A percentile compares a stretch with the other conserved stretches of the same genome.
Conservation (phyloP, 2,797 vertebrate species). For the Semaprochilodus insignis region DNA sequence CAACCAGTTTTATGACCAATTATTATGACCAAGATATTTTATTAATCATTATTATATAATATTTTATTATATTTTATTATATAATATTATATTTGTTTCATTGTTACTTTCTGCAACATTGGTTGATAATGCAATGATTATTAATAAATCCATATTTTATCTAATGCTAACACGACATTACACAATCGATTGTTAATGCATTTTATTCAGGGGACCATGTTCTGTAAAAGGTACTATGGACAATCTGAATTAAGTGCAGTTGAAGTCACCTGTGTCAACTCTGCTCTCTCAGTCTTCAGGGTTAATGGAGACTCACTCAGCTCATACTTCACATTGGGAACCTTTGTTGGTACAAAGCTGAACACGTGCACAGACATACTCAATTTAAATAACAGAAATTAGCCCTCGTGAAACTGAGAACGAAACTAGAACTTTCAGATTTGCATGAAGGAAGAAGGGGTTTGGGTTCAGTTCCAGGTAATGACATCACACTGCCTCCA, state of each 20-base stretch:
- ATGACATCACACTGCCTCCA: not conserved
- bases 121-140: no score
- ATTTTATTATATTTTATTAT: no score
- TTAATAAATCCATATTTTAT: no score
- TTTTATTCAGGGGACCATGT: not conserved
- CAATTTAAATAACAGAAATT: conserved; percentile 51
- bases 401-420: conserved; percentile 37
- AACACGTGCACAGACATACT: conserved; percentile 40
- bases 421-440: conserved; percentile 12
- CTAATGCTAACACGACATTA: no score
- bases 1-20: not conserved
- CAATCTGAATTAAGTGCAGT: not conserved
- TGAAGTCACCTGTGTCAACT: conserved; percentile 56
- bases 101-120: no score
- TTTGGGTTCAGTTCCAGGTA: not conserved
- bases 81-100: no score
- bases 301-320: conserved; percentile 65
- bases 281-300: conserved; percentile 39
- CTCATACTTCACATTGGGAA: conserved; percentile 79
- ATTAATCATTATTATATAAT: no score
- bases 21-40: no score
- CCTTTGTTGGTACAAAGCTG: conserved; percentile 80
- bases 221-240: no score
- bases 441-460: conserved; percentile 1
- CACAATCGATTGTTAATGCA: no score